A percentile compares a stretch with the other conserved stretches of the same genome.
Conservation (phyloP, 2,113 vertebrate genomes). For the Lepisosteus osseus region DNA sequence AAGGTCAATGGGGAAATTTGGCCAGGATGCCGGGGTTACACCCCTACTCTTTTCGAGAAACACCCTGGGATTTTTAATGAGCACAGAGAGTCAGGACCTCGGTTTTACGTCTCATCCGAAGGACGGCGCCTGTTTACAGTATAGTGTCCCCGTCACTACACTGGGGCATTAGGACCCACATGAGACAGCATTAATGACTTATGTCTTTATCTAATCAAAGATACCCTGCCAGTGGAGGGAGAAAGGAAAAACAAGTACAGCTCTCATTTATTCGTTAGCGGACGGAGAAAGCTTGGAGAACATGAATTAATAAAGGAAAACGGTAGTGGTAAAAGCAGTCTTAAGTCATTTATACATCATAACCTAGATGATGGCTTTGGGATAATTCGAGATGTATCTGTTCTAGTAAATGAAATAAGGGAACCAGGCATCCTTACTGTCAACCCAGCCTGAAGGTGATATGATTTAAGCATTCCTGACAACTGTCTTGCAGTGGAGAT, state of each 20-base stretch:
- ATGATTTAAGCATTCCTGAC: constrained; percentile 24
- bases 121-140: too few relatives aligned
- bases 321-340: constrained; percentile 18
- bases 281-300: constrained; percentile 27
- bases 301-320: constrained; percentile 36
- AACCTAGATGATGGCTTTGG: background rate
- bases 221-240: too few relatives aligned
- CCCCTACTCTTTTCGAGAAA: too few relatives aligned
- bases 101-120: too few relatives aligned
- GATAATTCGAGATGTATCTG: constrained; percentile 5
- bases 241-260: background rate
- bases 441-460: constrained; percentile 6
- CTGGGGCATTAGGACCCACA: too few relatives aligned
- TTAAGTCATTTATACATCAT: constrained; percentile 4
- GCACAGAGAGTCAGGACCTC: too few relatives aligned
- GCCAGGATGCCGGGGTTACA: too few relatives aligned
- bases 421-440: constrained; percentile 26
- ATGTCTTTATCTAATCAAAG: too few relatives aligned
- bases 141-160: too few relatives aligned
- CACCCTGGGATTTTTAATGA: too few relatives aligned
- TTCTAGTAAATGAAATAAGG: constrained; percentile 10
- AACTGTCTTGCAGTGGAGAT: constrained; percentile 21
- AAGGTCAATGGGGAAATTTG: too few relatives aligned
- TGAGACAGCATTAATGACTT: too few relatives aligned
- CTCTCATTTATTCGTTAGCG: constrained; percentile 20